Base-by-base conservation (phyloP, 2,888 invertebrate genomes). In the Harpalus rubripes region DNA sequence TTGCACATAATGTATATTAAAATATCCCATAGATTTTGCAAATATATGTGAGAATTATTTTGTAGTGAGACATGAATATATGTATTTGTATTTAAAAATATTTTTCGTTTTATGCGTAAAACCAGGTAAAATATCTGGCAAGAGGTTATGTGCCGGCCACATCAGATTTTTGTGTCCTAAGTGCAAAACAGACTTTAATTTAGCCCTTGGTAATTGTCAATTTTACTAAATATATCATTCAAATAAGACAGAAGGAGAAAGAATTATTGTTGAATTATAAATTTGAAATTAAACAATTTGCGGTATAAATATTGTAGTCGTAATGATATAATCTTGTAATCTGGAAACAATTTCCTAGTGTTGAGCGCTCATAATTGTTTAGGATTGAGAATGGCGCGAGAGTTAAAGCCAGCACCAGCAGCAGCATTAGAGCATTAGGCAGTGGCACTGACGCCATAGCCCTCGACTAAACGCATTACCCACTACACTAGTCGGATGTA, bases 241-340 rank as follows among this genome's bases (percentile, higher is more conserved):
- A 32, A 32, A 32, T 32, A 4, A 32, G 6, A 32, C 32, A 32
- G 32, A 32, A 5, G 32, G 32, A 32, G 44, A 52, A 52, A 52
- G 44, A 52, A 52, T 52, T 12, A 52, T 52, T 12, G 44, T 0
- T 52, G 10, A 52, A 10, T 52, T 52, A 52, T 52, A 10, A 10
- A 52, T 52, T 32, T 32, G 32, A 32, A 52, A 10, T 2, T 0
- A 52, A 52, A 52, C 44, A 12, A 52, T 12, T 8, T 6, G 8
- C 10, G 44, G 8, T 3, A 52, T 52, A 52, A 52, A 52, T 52
- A 52, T 52, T 52, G 44, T 52, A 52, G 44, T 52, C 8, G 44
- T 52, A 74, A 74, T 74, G 18, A 74, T 12, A 74, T 74, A 74
- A 74, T 74, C 72, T 44, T 16, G 72, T 41, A 74, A 74, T 74